phyloP scores from a whole-genome alignment of 2,888 invertebrate species.

The Tipula confusa region DNA sequence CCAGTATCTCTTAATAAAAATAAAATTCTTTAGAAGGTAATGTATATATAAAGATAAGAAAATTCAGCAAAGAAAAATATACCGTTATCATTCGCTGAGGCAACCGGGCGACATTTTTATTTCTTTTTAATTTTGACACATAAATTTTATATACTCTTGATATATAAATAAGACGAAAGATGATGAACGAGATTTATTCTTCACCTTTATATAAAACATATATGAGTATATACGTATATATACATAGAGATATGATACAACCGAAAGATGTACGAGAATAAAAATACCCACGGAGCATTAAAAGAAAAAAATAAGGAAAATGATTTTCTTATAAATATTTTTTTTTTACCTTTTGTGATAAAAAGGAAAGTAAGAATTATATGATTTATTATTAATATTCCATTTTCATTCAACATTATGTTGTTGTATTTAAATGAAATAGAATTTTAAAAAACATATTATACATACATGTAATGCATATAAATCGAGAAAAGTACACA shows the following conservation, averaged over 20 bases:
- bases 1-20: not conserved
- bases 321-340: not conserved
- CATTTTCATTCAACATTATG: conserved; percentile 20
- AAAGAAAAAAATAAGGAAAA: not conserved
- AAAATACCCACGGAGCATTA: not conserved
- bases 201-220: not conserved
- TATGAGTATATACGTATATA: not conserved
- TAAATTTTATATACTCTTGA: not conserved
- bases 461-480: not conserved
- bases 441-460: not conserved
- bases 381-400: conserved; percentile 14
- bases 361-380: not conserved
- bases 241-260: not conserved
- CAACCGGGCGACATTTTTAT: not conserved
- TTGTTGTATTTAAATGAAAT: not conserved
- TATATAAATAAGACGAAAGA: not conserved
- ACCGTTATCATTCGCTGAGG: not conserved
- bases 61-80: not conserved
- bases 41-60: not conserved
- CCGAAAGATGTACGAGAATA: not conserved
- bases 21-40: not conserved
- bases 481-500: not conserved
- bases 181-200: not conserved
- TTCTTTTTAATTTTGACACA: conserved; percentile 16
- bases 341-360: not conserved